phyloP scores from a whole-genome alignment of 2,888 invertebrate species.

The Machimus atricapillus region DNA sequence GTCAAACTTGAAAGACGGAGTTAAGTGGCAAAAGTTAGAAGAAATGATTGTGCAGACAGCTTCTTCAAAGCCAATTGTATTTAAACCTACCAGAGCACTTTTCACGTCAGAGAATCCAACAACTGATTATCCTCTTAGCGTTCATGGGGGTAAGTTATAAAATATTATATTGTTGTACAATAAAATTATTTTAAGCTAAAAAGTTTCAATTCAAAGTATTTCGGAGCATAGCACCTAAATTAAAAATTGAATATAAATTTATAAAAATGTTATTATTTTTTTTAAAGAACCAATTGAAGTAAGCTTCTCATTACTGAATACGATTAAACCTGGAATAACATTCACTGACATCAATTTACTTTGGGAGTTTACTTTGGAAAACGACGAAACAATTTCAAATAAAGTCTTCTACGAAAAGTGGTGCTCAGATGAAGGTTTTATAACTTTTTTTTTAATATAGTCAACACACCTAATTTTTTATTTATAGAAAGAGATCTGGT shows the following conservation, averaged over 20 bases:
- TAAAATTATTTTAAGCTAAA: too few relatives aligned
- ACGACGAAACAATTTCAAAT: conserved; percentile 61
- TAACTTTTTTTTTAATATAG: not conserved
- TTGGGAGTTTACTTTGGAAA: conserved; percentile 60
- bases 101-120: conserved; percentile 74
- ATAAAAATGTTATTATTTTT: not conserved
- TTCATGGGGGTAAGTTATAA: conserved; percentile 69
- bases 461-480: not conserved
- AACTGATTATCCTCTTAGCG: conserved; percentile 71
- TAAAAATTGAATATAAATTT: not conserved
- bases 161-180: too few relatives aligned
- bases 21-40: conserved; percentile 77
- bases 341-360: conserved; percentile 59
- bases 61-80: conserved; percentile 73
- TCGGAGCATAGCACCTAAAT: not conserved
- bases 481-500: conserved; percentile 53
- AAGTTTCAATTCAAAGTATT: too few relatives aligned
- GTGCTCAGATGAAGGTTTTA: conserved; percentile 48
- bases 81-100: conserved; percentile 79
- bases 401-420: conserved; percentile 58
- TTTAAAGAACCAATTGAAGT: conserved; percentile 79
- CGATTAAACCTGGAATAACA: conserved; percentile 68
- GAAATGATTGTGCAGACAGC: conserved; percentile 77
- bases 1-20: conserved; percentile 61
- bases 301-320: conserved; percentile 62